phyloP scores from a whole-genome alignment of 1,140 invertebrate genomes.

The Lanistes nyassanus region DNA sequence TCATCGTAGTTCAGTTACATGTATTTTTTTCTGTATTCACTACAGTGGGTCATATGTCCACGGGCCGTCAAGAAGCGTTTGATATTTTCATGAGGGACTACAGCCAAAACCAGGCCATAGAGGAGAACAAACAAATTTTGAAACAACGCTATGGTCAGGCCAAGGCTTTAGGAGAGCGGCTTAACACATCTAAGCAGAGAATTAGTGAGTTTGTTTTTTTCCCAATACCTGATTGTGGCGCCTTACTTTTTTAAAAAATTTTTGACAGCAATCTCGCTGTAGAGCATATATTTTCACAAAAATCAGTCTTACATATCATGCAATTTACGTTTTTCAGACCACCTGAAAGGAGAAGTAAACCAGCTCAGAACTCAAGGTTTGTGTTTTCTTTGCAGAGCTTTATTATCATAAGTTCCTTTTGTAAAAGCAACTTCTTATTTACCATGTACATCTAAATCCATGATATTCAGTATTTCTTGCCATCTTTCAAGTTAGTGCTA shows the following conservation, averaged over 20 bases:
- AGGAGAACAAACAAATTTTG: constrained; percentile 59
- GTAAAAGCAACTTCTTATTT: too few species aligned
- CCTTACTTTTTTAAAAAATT: too few species aligned
- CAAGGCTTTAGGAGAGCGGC: constrained; percentile 61
- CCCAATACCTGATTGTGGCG: background rate
- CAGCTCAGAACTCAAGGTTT: constrained; percentile 16
- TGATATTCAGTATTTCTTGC: too few species aligned
- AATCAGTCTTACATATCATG: too few species aligned
- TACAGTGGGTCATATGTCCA: constrained; percentile 65
- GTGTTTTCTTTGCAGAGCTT: background rate
- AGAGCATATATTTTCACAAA: too few species aligned
- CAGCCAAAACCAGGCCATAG: constrained; percentile 56
- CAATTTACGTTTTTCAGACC: constrained; percentile 10
- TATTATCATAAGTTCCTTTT: too few species aligned
- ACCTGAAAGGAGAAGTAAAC: constrained; percentile 15
- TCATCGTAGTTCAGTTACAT: too few species aligned
- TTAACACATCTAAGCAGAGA: constrained; percentile 59
- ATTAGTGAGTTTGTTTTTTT: constrained; percentile 57
- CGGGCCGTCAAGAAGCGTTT: constrained; percentile 66
- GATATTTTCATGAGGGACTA: constrained; percentile 66
- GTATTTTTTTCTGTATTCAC: constrained; percentile 19
- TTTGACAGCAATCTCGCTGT: too few species aligned
- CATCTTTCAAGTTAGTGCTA: too few species aligned
- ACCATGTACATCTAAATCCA: too few species aligned
- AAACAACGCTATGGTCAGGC: constrained; percentile 63